phyloP scores from a whole-genome alignment of 2,797 vertebrate genomes.

The Artibeus lituratus region DNA sequence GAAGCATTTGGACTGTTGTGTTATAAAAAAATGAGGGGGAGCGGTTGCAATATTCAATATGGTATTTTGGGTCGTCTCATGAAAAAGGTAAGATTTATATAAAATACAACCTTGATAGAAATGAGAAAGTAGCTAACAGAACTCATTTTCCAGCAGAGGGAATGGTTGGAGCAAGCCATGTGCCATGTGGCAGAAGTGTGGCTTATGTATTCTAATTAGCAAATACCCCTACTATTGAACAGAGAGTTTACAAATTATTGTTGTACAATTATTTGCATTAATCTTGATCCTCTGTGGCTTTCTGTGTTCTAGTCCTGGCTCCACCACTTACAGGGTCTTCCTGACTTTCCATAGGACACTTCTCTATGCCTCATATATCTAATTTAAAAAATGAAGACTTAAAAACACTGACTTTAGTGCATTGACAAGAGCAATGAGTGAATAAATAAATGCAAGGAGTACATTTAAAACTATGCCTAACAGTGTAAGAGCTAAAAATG shows the following conservation, averaged over 20 bases:
- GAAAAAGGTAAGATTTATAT: neutral
- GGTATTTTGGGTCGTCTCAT: rapidly evolving
- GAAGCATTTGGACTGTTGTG: neutral
- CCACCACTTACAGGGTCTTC: neutral
- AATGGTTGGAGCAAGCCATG: neutral
- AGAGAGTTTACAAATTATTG: neutral
- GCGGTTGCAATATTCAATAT: rapidly evolving
- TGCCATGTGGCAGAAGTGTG: no score
- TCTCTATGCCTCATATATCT: neutral
- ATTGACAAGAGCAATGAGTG: neutral
- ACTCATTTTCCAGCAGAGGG: neutral
- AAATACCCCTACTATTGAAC: neutral
- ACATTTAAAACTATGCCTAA: neutral
- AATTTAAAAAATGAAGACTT: neutral
- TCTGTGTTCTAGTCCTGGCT: neutral
- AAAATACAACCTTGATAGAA: neutral
- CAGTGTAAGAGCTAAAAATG: neutral
- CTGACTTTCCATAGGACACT: neutral
- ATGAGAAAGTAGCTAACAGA: neutral
- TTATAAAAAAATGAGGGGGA: neutral
- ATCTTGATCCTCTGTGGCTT: neutral
- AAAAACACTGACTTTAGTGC: neutral
- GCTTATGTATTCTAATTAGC: neutral
- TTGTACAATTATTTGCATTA: neutral
- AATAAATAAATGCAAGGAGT: neutral